Percentiles rank a stretch among this genome's conserved stretches.
These are phyloP conservation scores for Orthonychiurus folsomi DNA, from an alignment of 2,888 invertebrate species.

Conservation along the genomic window DNA sequence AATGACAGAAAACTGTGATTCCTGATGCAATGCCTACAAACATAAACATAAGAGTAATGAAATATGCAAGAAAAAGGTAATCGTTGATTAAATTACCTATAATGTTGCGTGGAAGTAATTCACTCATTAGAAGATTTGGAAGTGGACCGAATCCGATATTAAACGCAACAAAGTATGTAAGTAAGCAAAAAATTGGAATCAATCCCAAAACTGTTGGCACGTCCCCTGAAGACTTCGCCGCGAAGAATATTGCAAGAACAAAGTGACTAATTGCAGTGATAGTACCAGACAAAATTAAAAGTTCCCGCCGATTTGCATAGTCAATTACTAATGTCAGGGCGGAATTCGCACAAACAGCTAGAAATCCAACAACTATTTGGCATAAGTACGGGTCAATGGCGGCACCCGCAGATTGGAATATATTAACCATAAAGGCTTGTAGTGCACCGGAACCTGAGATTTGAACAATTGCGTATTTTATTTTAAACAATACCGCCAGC, in stretches of 20 bases:
- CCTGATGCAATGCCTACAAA: not conserved
- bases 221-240: not conserved
- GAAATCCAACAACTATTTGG: constrained; percentile 51
- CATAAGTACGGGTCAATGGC: constrained; percentile 48
- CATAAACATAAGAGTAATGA: too few relatives aligned
- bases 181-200: constrained; percentile 63
- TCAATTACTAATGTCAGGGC: constrained; percentile 60
- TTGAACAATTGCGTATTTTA: too few relatives aligned
- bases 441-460: not conserved
- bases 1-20: constrained; percentile 3
- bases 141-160: constrained; percentile 72
- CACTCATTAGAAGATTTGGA: constrained; percentile 75
- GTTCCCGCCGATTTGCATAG: constrained; percentile 65
- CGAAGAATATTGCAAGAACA: constrained; percentile 62
- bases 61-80: too few relatives aligned
- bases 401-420: constrained; percentile 62
- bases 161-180: constrained; percentile 69
- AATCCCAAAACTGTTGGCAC: constrained; percentile 43
- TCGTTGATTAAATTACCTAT: too few relatives aligned
- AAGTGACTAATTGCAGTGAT: constrained; percentile 63
- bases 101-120: constrained; percentile 63
- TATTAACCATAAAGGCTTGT: not conserved
- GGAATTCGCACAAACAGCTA: constrained; percentile 50
- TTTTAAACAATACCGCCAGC: too few relatives aligned
- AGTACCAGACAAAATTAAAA: constrained; percentile 65